Base-by-base conservation (phyloP, 2,113 vertebrate species). In the Marmota flaviventris region DNA sequence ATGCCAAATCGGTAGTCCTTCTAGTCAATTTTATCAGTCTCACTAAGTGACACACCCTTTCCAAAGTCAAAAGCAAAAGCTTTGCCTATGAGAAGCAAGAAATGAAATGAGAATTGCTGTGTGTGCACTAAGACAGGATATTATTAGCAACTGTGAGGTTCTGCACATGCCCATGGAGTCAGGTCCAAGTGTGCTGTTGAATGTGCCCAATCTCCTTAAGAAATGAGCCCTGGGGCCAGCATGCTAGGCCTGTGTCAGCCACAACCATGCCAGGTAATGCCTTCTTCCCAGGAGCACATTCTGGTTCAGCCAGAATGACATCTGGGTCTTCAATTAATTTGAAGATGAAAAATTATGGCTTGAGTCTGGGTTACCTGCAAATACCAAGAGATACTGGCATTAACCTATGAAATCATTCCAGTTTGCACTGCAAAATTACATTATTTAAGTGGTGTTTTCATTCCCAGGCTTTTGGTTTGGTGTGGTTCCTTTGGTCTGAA, bases 311-410 rank as follows among this genome's bases (percentile, higher is more conserved):
- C 32, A 85, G 84, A 25, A 48, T 75, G 53, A 32, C n/a, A 63
- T 85, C 45, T 93, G 63, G 27, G 70, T 95, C 65, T 86, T 37
- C 2, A 24, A 86, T 89, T 96, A 93, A 97, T 85, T 83, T 95
- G 65, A 92, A 86, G 32, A 90, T 89, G 48, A 96, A 85, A 82
- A 94, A 65, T 39, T 65, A 78, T 70, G 69, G 29, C 14, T 72
- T 78, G 25, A 72, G 79, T 25, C 61, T 79, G 32, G 13, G 17
- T 48, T 89, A 77, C 61, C 7, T 89, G 22, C 78, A 58, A 88
- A 85, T 29, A 83, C 32, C 53, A 67, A 70, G 34, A 93, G 34
- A 78, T n/a, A n/a, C 39, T 89, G 24, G 39, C 45, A 58, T 83
- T 85, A 72, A 48, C 45, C 53, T 89, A 2, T 84, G 85, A 89